Conservation (phyloP, 1,140 invertebrate genomes). For the Drosophila malerkotliana region DNA sequence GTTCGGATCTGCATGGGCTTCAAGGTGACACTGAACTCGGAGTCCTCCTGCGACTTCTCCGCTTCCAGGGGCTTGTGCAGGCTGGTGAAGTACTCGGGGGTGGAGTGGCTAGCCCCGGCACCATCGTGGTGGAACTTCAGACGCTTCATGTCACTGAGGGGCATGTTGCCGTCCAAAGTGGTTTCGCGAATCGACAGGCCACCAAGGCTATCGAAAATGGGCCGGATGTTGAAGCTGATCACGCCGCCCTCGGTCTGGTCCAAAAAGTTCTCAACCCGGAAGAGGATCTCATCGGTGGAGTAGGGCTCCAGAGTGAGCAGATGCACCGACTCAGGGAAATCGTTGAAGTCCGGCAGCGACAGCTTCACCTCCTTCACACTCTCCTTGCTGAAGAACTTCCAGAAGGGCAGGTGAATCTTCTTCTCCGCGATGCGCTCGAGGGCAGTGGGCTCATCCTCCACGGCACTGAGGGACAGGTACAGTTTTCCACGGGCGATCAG, state of each 20-base stretch:
- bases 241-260: conserved; percentile 89
- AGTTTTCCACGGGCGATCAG: conserved; percentile 93
- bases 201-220: conserved; percentile 53
- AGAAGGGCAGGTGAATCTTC: conserved; percentile 66
- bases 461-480: conserved; percentile 86
- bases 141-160: conserved; percentile 58
- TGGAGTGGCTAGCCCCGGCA: conserved; percentile 17
- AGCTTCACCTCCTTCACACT: conserved; percentile 56
- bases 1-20: conserved; percentile 76
- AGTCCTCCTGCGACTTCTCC: conserved; percentile 26
- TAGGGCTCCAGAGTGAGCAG: conserved; percentile 95
- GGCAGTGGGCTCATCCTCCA: conserved; percentile 22
- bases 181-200: conserved; percentile 65
- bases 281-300: conserved; percentile 87
- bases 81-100: conserved; percentile 24
- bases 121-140: conserved; percentile 68
- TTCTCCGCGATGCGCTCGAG: conserved; percentile 51
- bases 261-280: conserved; percentile 95
- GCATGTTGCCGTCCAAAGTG: conserved; percentile 70
- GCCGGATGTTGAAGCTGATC: conserved; percentile 61
- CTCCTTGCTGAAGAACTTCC: conserved; percentile 81
- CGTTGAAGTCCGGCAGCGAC: conserved; percentile 44
- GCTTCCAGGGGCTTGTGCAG: conserved; percentile 36
- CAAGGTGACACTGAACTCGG: conserved; percentile 63
- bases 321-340: conserved; percentile 89